A percentile compares a stretch with the other conserved stretches of the same genome.
phyloP scores from a whole-genome alignment of 2,888 invertebrate species.

The Aspidiotus destructor region DNA sequence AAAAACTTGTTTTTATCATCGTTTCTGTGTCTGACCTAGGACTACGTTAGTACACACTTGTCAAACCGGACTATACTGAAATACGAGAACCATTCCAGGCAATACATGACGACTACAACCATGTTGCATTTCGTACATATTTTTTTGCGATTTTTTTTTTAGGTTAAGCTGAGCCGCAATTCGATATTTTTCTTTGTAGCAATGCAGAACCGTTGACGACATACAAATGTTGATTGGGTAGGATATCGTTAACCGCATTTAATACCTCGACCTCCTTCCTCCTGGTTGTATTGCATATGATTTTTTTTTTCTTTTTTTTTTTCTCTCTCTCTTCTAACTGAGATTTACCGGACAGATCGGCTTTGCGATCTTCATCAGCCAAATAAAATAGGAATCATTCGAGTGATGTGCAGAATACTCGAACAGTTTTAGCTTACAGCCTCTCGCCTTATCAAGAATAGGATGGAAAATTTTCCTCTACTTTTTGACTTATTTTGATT shows the following conservation, averaged over 20 bases:
- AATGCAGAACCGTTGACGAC: constrained; percentile 24
- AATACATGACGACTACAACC: constrained; percentile 31
- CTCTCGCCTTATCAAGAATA: too few species aligned
- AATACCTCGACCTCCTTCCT: constrained; percentile 22
- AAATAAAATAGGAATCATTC: too few species aligned
- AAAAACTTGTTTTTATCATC: constrained; percentile 32
- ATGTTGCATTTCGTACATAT: constrained; percentile 31
- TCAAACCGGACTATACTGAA: constrained; percentile 32
- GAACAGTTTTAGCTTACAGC: too few species aligned
- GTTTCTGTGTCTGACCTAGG: constrained; percentile 32
- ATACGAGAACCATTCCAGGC: constrained; percentile 33
- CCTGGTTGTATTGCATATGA: neutral
- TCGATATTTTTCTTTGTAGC: constrained; percentile 29
- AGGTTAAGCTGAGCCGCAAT: constrained; percentile 32
- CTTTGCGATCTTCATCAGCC: too few species aligned
- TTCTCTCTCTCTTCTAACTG: too few species aligned
- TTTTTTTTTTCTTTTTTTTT: too few species aligned
- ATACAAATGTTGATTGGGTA: constrained; percentile 28
- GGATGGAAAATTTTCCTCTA: too few species aligned
- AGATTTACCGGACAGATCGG: too few species aligned
- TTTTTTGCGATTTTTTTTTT: constrained; percentile 29
- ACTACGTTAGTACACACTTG: constrained; percentile 32
- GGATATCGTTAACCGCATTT: constrained; percentile 31
- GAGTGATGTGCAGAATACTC: too few species aligned
- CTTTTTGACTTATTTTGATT: too few species aligned